Evolutionary conservation across 1,140 invertebrate species (phyloP), one percentile per base, ranked within the genome.

Genomic region (Manduca sexta): DNA sequence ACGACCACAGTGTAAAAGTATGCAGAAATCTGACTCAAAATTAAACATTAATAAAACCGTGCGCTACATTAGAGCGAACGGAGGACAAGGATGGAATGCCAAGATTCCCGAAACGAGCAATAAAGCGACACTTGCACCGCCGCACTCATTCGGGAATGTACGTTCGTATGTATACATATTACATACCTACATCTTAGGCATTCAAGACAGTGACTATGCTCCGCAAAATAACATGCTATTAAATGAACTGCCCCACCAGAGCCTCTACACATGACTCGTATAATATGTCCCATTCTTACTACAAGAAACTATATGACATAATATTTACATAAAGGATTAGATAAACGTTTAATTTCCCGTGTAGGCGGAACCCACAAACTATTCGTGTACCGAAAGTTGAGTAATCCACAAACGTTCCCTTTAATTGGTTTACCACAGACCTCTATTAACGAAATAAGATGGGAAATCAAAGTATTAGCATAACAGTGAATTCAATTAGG

Each of bases 361-460:
- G 56, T 47, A 63, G 55, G 52, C 58, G 57, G 47, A 62, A 50
- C 61, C 71, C 60, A 59, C 59, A 55, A 74, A 77, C 74, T 74
- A 76, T 67, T 64, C 69, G 56, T 67, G 64, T 60, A 73, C 67
- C 50, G 58, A 76, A 79, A 76, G 77, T 77, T 81, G 69, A 67
- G 71, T 80, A 77, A 84, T 77, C 78, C 78, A 74, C 74, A 73
- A 76, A 74, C 70, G 72, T 66, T 74, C 77, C 72, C 74, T 79
- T 80, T 83, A 85, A 85, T 85, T 83, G 82, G 77, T 82, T 85
- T 76, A 77, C 71, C 75, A 73, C 77, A 78, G 76, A 76, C 76
- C 79, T 80, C 78, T 79, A 83, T 85, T 83, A 85, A 83, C 76
- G 79, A 83, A 84, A 85, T 85, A 85, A 83, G 78, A 85, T 83